phyloP scores from a whole-genome alignment of 2,797 vertebrate species.

The Artibeus jamaicensis region DNA sequence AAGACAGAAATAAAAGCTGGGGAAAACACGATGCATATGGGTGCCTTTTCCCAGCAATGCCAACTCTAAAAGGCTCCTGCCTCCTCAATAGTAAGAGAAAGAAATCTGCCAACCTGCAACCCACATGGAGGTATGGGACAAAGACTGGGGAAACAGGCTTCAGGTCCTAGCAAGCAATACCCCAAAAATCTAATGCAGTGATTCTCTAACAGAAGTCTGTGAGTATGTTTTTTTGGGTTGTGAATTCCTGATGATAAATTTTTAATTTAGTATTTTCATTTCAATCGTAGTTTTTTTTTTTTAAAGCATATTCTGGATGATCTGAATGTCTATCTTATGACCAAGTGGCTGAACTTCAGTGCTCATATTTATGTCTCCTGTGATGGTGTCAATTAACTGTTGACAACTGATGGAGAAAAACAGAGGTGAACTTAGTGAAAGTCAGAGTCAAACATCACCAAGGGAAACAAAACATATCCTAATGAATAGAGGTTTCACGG shows the following conservation, averaged over 20 bases:
- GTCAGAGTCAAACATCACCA: background rate
- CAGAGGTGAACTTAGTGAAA: background rate
- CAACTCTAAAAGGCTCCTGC: background rate
- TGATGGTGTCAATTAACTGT: conserved; percentile 20
- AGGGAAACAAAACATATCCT: background rate
- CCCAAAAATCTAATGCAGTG: background rate
- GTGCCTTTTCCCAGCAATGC: background rate
- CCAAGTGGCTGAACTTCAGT: conserved; percentile 3
- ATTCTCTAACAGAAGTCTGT: background rate
- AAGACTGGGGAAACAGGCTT: background rate
- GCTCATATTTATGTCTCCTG: background rate
- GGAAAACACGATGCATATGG: background rate
- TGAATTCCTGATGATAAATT: background rate
- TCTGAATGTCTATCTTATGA: background rate
- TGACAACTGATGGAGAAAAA: conserved; percentile 10
- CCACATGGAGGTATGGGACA: background rate
- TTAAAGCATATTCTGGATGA: background rate
- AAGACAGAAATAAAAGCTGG: background rate
- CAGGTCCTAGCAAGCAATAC: background rate
- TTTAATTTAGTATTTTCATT: conserved; percentile 41
- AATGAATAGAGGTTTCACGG: background rate
- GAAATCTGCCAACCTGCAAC: background rate
- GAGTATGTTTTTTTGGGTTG: background rate
- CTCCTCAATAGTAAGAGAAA: background rate
- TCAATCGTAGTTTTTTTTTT: background rate